Conservation (phyloP, 2,113 vertebrate genomes). For the Corythornis madagascariensis region DNA sequence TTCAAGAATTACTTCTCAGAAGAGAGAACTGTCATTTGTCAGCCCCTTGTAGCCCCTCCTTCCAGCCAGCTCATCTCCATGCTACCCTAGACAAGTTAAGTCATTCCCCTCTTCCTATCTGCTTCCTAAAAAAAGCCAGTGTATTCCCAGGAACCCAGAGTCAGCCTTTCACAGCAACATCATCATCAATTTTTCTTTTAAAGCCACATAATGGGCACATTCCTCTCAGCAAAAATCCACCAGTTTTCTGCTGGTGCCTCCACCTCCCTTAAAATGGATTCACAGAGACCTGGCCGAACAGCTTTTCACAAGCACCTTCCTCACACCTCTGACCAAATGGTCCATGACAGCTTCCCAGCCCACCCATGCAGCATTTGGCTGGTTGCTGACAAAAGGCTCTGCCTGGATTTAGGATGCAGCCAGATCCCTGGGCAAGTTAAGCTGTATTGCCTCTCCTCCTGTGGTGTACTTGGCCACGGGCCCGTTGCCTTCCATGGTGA, state of each 20-base stretch:
- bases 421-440: conserved; percentile 77
- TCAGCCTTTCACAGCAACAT: neutral
- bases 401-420: conserved; percentile 48
- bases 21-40: conserved; percentile 33
- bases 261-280: neutral
- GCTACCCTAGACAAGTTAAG: neutral
- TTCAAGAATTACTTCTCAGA: conserved; percentile 30
- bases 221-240: neutral
- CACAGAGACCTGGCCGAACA: neutral
- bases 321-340: neutral
- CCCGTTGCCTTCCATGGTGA: conserved; percentile 75
- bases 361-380: neutral
- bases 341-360: neutral
- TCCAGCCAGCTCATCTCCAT: neutral
- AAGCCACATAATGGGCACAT: neutral
- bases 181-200: neutral
- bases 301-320: conserved; percentile 7
- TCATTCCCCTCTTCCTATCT: neutral
- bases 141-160: neutral
- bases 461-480: conserved; percentile 55
- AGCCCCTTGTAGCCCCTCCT: neutral
- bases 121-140: neutral
- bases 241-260: neutral
- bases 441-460: conserved; percentile 61
- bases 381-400: conserved; percentile 30